These are phyloP conservation scores for Lepeophtheirus nordmannii DNA, from an alignment of 2,888 invertebrate species.

Conservation along the genomic window DNA sequence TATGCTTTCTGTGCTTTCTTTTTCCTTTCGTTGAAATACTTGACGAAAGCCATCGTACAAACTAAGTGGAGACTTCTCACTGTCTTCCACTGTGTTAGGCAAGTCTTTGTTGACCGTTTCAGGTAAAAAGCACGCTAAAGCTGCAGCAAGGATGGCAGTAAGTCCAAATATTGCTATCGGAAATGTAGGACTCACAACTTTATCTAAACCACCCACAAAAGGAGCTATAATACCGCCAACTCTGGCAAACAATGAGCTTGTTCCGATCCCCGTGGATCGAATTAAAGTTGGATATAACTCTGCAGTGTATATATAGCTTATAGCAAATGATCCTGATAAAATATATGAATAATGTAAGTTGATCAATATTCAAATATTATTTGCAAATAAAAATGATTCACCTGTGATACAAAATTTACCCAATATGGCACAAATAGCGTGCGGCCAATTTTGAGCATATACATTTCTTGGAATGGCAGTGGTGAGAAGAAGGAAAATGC, in stretches of 20 bases:
- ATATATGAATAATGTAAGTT: not conserved
- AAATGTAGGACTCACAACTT: conserved; percentile 6
- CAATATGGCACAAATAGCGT: conserved; percentile 4
- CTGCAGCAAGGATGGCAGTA: not conserved
- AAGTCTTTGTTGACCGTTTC: not conserved
- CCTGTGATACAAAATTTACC: conserved; percentile 10
- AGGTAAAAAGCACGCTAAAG: not conserved
- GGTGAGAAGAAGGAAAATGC: not conserved
- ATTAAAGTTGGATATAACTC: conserved; percentile 10
- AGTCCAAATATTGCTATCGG: conserved; percentile 11
- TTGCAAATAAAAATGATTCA: not conserved
- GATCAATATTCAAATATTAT: not conserved
- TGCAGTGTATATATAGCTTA: conserved; percentile 9
- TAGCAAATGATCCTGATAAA: conserved; percentile 10
- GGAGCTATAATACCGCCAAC: conserved; percentile 6
- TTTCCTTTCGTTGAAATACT: not conserved
- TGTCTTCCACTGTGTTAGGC: conserved; percentile 4
- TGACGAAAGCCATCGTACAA: not conserved
- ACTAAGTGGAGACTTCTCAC: conserved; percentile 1
- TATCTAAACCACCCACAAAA: conserved; percentile 3
- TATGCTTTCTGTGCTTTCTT: not conserved
- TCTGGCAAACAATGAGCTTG: conserved; percentile 1
- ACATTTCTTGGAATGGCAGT: conserved; percentile 12
- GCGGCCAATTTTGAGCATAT: conserved; percentile 8
- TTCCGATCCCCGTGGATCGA: conserved; percentile 11